Base-by-base conservation (phyloP, 2,113 vertebrate genomes). In the Rana temporaria region DNA sequence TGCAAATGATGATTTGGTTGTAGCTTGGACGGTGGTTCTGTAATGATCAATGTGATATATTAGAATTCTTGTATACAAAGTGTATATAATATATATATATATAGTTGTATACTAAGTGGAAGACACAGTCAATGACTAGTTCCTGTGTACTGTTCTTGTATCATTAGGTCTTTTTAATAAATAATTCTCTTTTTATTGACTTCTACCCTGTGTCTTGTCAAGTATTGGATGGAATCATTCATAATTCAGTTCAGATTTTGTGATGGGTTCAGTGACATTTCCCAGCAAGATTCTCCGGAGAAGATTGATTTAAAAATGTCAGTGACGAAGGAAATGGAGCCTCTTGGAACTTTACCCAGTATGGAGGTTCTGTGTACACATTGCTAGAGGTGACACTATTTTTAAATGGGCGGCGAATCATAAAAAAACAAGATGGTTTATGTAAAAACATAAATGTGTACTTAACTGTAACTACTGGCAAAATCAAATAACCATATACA, bases 131-230 rank as follows among this genome's bases (percentile, higher is more conserved):
- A 90, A 90, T 91, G 88, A 92, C 89, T 91, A 89, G 92, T 93
- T 92, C 81, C 93, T 92, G 92, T 92, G 91, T 92, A 90, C 89
- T 91, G 92, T 92, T 93, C 92, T 93, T 93, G 91, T 93, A 93
- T 92, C 88, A 93, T 90, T 94, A 94, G 92, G 90, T 76, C 91
- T 93, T 95, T 94, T 94, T 92, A 95, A 94, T 93, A 94, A 95
- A 95, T 86, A 91, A 91, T 91, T 94, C 89, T 90, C 89, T 94
- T 94, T 95, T 93, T 94, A 93, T 93, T 93, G 91, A 89, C 90
- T 95, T 95, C 93, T 93, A 94, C 87, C 83, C 89, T 88, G 82
- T 94, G 85, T 93, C 89, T 89, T 92, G 90, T 92, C 88, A 87
- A 38, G 20, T 92, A 70, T 62, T 89, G 63, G 84, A 78, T 78